Conservation (phyloP, 2,797 vertebrate genomes). For the Protonibea diacanthus region DNA sequence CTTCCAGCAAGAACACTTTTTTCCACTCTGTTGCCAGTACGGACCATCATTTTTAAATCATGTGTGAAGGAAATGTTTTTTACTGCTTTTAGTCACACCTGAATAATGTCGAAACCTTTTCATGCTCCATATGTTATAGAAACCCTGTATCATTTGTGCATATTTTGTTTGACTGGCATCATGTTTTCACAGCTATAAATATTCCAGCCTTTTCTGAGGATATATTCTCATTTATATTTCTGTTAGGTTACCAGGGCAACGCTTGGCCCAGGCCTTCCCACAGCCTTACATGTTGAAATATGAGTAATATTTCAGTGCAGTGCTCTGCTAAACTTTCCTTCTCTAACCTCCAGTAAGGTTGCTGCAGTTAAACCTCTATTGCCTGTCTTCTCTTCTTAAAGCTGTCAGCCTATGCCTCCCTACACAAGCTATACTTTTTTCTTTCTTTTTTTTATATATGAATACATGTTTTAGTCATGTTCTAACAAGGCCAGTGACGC, state of each 20-base stretch:
- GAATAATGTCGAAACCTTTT: conserved; percentile 20
- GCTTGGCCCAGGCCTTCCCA: conserved; percentile 23
- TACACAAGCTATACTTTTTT: conserved; percentile 35
- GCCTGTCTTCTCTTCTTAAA: conserved; percentile 53
- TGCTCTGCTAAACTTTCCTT: conserved; percentile 42
- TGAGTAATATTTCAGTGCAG: conserved; percentile 29
- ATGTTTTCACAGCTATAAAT: conserved; percentile 33
- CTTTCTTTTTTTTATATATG: conserved; percentile 30
- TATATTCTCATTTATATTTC: conserved; percentile 19
- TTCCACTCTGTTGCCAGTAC: conserved; percentile 11
- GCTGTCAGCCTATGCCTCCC: conserved; percentile 37
- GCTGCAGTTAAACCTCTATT: conserved; percentile 64
- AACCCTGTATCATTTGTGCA: conserved; percentile 8
- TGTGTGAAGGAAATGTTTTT: conserved; percentile 12
- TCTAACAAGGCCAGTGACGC: conserved; percentile 65
- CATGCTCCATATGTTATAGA: conserved; percentile 24
- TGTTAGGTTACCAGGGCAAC: conserved; percentile 23
- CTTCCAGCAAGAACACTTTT: conserved; percentile 26
- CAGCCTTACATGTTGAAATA: conserved; percentile 58
- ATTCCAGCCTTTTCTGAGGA: conserved; percentile 23
- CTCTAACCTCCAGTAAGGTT: conserved; percentile 48
- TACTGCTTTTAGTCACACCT: conserved; percentile 16
- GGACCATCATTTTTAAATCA: background rate
- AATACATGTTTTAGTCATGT: conserved; percentile 34
- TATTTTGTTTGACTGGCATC: conserved; percentile 11